A percentile compares a stretch with the other conserved stretches of the same genome.
Evolutionary conservation across 2,113 vertebrate species (phyloP).

Genomic region (Siniperca chuatsi): DNA sequence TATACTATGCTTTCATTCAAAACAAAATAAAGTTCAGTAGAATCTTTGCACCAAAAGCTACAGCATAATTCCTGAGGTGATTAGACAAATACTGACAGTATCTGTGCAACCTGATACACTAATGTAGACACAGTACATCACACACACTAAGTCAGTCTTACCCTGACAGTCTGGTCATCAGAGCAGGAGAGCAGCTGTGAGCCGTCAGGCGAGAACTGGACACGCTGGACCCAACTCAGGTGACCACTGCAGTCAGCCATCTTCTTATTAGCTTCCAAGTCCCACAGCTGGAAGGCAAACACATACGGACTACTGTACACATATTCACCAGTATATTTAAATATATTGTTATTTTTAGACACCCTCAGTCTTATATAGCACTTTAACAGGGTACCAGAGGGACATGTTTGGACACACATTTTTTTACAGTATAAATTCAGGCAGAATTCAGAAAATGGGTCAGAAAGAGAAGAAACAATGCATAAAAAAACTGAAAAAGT

Average conservation of each 20-base stretch:
- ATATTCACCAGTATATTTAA: neutral
- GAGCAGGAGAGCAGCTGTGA: constrained; percentile 94
- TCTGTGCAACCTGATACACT: neutral
- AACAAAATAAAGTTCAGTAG: neutral
- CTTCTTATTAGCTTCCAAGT: constrained; percentile 89
- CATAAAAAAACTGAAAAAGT: no score
- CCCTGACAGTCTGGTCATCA: constrained; percentile 95
- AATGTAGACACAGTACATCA: neutral
- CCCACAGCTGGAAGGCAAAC: constrained; percentile 88
- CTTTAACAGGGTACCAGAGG: no score
- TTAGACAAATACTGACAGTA: constrained; percentile 4
- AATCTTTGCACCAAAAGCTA: neutral
- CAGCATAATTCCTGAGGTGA: constrained; percentile 11
- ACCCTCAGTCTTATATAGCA: neutral
- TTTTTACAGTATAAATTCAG: no score
- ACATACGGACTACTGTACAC: neutral
- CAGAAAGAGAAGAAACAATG: neutral
- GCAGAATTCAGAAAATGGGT: neutral
- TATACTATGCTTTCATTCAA: neutral
- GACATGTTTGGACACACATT: no score
- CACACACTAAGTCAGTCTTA: constrained; percentile 72
- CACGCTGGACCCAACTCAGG: constrained; percentile 94
- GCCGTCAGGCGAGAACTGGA: constrained; percentile 92
- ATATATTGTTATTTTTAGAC: neutral
- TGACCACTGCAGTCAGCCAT: constrained; percentile 95